Conservation (phyloP, 2,797 vertebrate species). For the Rhynchonycteris naso region DNA sequence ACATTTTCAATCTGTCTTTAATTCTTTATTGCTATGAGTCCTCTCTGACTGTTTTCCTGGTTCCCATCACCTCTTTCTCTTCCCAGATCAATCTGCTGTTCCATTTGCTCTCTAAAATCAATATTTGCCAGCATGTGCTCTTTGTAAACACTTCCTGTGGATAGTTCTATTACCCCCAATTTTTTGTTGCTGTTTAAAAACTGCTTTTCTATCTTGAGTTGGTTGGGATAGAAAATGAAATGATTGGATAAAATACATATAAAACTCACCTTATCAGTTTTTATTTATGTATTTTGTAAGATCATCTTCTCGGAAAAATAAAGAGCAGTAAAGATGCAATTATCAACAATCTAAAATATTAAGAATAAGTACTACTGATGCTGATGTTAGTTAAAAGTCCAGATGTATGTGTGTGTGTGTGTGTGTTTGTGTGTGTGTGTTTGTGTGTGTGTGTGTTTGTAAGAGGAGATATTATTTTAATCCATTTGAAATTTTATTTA, state of each 20-base stretch:
- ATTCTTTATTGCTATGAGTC: slow-evolving; percentile 4
- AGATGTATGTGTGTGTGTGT: not conserved
- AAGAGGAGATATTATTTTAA: not conserved
- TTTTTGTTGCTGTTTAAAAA: slow-evolving; percentile 20
- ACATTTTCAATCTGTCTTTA: not conserved
- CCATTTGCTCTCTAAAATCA: slow-evolving; percentile 54
- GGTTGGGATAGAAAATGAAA: not conserved
- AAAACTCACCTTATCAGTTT: not conserved
- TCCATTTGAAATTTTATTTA: not conserved
- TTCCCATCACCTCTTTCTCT: not conserved
- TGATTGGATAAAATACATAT: not conserved
- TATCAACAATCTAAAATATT: not conserved
- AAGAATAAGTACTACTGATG: not conserved
- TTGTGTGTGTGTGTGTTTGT: too few relatives aligned
- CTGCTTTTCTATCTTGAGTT: slow-evolving; percentile 1
- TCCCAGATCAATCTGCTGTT: slow-evolving; percentile 45
- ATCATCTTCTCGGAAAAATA: not conserved
- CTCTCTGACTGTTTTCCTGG: slow-evolving; percentile 8
- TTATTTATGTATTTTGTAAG: slow-evolving; percentile 4
- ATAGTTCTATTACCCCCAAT: not conserved
- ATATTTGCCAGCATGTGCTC: not conserved
- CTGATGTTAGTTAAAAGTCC: not conserved
- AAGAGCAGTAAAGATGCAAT: not conserved
- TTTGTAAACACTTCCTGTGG: not conserved
- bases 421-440: too few relatives aligned